These are phyloP conservation scores for Odocoileus hemionus DNA, from an alignment of 2,113 vertebrate species.

Conservation along the genomic window DNA sequence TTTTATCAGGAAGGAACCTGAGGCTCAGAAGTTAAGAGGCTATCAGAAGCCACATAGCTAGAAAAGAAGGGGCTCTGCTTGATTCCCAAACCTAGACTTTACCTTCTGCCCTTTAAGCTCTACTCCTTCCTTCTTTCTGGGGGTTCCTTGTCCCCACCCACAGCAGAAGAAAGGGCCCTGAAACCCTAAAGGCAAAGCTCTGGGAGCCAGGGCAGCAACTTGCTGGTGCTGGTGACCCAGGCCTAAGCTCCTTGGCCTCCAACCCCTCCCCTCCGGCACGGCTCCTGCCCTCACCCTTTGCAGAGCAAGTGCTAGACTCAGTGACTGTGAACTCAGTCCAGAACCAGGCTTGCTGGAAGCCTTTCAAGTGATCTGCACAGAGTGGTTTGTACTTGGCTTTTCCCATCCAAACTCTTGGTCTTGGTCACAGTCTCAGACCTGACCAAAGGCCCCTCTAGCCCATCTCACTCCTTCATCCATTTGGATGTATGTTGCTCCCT, in stretches of 20 bases:
- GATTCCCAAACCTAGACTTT: not conserved
- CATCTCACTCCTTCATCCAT: not conserved
- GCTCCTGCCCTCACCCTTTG: not conserved
- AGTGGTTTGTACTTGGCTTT: not conserved
- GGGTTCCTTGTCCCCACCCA: not conserved
- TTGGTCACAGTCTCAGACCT: not conserved
- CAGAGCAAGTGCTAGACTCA: not conserved
- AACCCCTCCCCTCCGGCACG: no score
- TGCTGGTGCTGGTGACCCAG: not conserved
- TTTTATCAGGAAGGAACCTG: not conserved
- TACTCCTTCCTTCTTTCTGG: not conserved
- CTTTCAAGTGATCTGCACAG: not conserved
- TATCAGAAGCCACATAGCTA: not conserved
- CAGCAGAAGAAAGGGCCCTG: not conserved
- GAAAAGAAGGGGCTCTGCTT: not conserved
- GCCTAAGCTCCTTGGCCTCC: not conserved
- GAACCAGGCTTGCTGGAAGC: not conserved
- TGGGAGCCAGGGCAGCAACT: not conserved
- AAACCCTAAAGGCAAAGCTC: not conserved
- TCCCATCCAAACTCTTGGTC: not conserved
- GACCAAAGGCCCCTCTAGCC: not conserved
- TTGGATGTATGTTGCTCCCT: not conserved
- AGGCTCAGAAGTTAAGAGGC: not conserved
- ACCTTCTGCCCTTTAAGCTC: not conserved
- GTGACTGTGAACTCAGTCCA: not conserved